Conservation (phyloP, 2,888 invertebrate species). For the Hirudinaria manillensis region DNA sequence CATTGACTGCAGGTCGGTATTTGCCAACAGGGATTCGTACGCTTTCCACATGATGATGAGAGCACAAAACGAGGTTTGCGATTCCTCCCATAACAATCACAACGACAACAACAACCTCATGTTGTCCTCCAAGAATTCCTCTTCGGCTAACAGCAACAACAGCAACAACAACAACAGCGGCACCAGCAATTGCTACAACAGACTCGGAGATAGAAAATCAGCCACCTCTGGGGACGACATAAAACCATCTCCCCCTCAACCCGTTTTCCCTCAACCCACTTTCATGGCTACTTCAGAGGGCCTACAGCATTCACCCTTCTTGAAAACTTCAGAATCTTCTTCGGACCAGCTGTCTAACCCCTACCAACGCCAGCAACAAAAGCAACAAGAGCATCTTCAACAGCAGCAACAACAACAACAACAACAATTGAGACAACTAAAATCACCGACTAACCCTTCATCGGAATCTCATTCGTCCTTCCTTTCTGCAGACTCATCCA, state of each 20-base stretch:
- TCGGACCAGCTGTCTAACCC: background rate
- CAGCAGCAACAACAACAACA: slow-evolving; percentile 21
- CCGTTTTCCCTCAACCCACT: background rate
- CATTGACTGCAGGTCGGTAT: slow-evolving; percentile 50
- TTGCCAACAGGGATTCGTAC: slow-evolving; percentile 51
- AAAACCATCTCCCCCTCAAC: slow-evolving; percentile 11
- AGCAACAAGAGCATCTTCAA: slow-evolving; percentile 5
- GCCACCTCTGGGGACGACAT: background rate
- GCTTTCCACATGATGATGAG: slow-evolving; percentile 55
- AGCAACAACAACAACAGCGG: slow-evolving; percentile 23
- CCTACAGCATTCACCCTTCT: background rate
- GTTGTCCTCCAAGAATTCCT: background rate
- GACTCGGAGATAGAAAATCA: background rate
- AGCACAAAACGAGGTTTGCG: slow-evolving; percentile 48
- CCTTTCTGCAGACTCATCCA: background rate
- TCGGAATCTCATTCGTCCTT: background rate
- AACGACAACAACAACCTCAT: slow-evolving; percentile 9
- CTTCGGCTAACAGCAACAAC: slow-evolving; percentile 13
- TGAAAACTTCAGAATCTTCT: background rate
- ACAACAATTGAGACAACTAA: slow-evolving; percentile 7
- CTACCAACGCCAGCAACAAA: slow-evolving; percentile 8
- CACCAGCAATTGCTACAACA: slow-evolving; percentile 8
- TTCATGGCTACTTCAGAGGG: background rate
- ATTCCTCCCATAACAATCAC: slow-evolving; percentile 11
- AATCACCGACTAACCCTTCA: background rate